Evolutionary conservation across 2,888 invertebrate species (phyloP).

Genomic region (Sesamia inferens): DNA sequence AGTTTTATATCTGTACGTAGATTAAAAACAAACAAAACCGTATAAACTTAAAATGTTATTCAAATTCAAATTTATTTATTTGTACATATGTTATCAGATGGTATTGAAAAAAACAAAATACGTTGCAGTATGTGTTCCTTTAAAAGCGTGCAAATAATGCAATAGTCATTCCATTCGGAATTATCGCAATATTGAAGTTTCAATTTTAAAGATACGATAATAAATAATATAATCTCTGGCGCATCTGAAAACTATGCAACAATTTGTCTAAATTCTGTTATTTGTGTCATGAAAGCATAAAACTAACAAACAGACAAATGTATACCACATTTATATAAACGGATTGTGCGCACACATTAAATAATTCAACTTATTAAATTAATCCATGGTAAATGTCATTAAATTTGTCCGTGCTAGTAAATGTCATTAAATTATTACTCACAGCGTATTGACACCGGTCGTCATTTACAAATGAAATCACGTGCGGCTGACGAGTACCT

Average conservation of each 20-base stretch:
- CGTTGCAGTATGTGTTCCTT: too few species aligned
- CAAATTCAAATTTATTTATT: too few species aligned
- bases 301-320: slow-evolving; percentile 16
- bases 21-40: neutral
- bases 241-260: neutral
- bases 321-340: neutral
- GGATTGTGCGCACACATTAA: slow-evolving; percentile 6
- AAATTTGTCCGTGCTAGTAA: slow-evolving; percentile 35
- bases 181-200: neutral
- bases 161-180: too few species aligned
- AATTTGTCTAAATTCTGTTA: neutral
- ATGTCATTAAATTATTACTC: slow-evolving; percentile 49
- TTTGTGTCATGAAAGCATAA: slow-evolving; percentile 10
- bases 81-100: too few species aligned
- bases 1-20: neutral
- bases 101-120: too few species aligned
- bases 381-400: slow-evolving; percentile 46
- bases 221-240: neutral
- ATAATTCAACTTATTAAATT: slow-evolving; percentile 51
- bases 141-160: too few species aligned
- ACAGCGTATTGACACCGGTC: slow-evolving; percentile 39
- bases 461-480: slow-evolving; percentile 52
- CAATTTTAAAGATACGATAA: neutral
- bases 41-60: too few species aligned
- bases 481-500: slow-evolving; percentile 48